Evolutionary conservation across 2,888 invertebrate genomes (phyloP), one percentile per base, ranked within the genome.

Genomic region (Barypeithes pellucidus): DNA sequence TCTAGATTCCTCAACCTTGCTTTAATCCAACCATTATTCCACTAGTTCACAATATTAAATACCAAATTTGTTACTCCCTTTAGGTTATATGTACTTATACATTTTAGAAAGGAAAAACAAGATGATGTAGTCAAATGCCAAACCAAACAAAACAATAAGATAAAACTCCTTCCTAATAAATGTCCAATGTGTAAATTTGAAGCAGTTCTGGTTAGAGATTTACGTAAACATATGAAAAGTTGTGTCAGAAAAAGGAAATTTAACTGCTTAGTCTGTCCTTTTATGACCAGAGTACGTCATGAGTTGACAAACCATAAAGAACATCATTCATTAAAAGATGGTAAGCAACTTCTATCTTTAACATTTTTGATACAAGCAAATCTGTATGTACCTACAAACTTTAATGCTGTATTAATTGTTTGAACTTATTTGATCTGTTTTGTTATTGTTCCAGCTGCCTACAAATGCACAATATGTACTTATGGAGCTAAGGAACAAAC

Each of bases 231-330:
- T 12, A 54, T 54, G 29, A 16, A 33, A 29, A 9, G 11, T 16
- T 4, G 16, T 12, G 9, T n/a, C 12, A 33, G 16, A 22, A 33
- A 9, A 0, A n/a, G 8, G 2, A n/a, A 2, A 2, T 33, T 33
- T 57, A 3, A 9, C 11, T 57, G 54, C n/a, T 0, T 9, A 9
- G 16, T 9, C 11, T 57, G 54, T 57, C 54, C 54, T 57, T 57
- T 29, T 33, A 16, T 3, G 9, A 11, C 9, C 18, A n/a, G 3
- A 16, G 9, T 2, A n/a, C 1, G 8, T 7, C 4, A 0, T 16
- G 18, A 16, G 9, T 18, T 29, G 0, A 11, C 7, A 9, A 33
- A 8, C 3, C 54, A 57, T 33, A 29, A 7, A 11, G 9, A 57
- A 33, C 9, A 11, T 16, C 54, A 57, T 24, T 57, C 16, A 1